Conservation (phyloP, 2,797 vertebrate genomes). For the Acanthopagrus latus region DNA sequence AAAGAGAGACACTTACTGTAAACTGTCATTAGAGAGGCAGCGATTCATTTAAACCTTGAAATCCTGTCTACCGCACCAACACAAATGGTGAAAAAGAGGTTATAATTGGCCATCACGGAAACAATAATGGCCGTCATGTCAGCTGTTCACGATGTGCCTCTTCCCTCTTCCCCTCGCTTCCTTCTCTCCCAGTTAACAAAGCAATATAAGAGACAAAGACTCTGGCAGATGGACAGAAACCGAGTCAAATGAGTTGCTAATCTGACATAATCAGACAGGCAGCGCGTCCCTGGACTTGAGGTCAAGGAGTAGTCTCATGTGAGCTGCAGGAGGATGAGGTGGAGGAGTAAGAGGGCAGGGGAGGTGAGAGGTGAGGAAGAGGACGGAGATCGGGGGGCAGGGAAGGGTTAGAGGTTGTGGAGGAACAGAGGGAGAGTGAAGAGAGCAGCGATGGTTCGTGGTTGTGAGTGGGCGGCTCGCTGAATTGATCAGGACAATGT, state of each 20-base stretch:
- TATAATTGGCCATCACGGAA: slow-evolving; percentile 74
- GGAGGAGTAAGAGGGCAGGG: neutral
- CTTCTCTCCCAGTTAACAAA: slow-evolving; percentile 17
- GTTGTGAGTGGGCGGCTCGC: neutral
- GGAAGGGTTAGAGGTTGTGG: slow-evolving; percentile 25
- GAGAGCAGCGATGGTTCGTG: slow-evolving; percentile 19
- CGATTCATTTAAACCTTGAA: slow-evolving; percentile 55
- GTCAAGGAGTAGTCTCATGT: slow-evolving; percentile 34
- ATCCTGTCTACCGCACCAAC: slow-evolving; percentile 51
- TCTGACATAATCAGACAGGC: slow-evolving; percentile 51
- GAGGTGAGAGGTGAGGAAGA: slow-evolving; percentile 35
- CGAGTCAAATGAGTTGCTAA: slow-evolving; percentile 29
- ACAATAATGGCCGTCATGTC: slow-evolving; percentile 63
- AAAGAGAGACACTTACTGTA: slow-evolving; percentile 62
- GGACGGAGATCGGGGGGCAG: neutral
- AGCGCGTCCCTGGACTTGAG: slow-evolving; percentile 25
- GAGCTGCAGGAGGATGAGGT: slow-evolving; percentile 10
- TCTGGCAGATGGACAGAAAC: slow-evolving; percentile 2
- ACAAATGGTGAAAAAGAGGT: slow-evolving; percentile 56
- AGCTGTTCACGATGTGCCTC: slow-evolving; percentile 38
- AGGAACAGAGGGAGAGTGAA: slow-evolving; percentile 13
- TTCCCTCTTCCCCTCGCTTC: slow-evolving; percentile 33
- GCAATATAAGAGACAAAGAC: slow-evolving; percentile 21
- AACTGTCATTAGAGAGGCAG: slow-evolving; percentile 68
- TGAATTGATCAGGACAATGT: neutral